These are phyloP conservation scores for Henricia sp. DNA, from an alignment of 53 echinoderm and acorn worm genomes.

Conservation along the genomic window DNA sequence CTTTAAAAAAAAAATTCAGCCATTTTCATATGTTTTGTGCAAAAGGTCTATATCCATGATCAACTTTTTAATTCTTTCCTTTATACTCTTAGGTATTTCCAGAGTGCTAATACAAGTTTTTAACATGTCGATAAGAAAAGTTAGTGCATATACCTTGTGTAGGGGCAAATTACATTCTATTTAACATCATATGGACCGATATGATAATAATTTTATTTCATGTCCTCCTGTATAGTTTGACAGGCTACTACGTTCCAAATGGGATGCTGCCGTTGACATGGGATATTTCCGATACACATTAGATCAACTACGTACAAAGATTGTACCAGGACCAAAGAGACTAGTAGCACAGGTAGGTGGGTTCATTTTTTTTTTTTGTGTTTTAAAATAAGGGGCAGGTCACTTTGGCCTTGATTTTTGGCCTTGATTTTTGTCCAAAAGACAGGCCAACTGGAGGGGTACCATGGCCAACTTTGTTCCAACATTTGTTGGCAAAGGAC, in stretches of 20 bases:
- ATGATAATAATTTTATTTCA: background rate
- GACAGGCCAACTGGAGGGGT: too few species aligned
- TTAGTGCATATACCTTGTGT: background rate
- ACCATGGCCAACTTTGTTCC: too few species aligned
- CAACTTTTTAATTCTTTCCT: background rate
- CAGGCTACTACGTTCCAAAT: conserved; percentile 54
- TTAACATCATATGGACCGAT: background rate
- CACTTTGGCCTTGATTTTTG: too few species aligned
- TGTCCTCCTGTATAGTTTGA: conserved; percentile 83
- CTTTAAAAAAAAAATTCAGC: too few species aligned
- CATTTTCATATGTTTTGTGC: too few species aligned
- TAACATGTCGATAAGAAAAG: background rate
- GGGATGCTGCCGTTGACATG: conserved; percentile 79
- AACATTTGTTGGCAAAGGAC: too few species aligned
- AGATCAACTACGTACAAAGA: conserved; percentile 65
- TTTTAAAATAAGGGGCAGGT: too few species aligned
- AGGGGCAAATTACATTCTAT: background rate
- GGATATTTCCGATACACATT: conserved; percentile 84
- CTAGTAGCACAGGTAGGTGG: conserved; percentile 81
- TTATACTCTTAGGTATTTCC: background rate
- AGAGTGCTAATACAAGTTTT: background rate
- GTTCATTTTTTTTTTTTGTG: too few species aligned
- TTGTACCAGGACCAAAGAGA: conserved; percentile 74
- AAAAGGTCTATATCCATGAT: too few species aligned
- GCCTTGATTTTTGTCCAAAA: too few species aligned